Percentiles rank a stretch among this genome's conserved stretches.
Conservation (phyloP, 2,888 invertebrate species). For the Chymomyza procnemis region DNA sequence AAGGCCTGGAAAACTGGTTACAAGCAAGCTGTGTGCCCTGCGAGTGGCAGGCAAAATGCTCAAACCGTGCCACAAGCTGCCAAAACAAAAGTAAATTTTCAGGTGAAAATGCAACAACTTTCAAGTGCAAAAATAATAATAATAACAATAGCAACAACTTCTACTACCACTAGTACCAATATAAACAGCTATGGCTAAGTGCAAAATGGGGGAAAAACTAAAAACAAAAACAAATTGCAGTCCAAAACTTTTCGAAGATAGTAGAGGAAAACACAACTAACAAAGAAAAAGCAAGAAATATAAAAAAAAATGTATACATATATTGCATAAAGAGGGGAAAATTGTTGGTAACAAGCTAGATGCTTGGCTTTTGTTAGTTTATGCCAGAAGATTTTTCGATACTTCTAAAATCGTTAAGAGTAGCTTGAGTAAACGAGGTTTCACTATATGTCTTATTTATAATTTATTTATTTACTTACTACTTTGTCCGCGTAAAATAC, state of each 20-base stretch:
- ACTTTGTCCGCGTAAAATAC: too few species aligned
- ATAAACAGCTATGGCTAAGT: neutral
- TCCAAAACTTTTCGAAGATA: neutral
- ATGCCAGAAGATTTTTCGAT: too few species aligned
- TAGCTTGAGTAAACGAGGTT: too few species aligned
- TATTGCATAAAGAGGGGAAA: neutral
- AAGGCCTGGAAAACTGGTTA: neutral
- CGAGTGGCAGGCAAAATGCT: neutral
- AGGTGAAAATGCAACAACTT: conserved; percentile 30
- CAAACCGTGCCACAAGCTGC: neutral
- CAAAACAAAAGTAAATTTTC: neutral
- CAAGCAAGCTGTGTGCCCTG: neutral
- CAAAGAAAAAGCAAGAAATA: conserved; percentile 9
- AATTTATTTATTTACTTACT: too few species aligned
- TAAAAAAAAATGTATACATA: neutral
- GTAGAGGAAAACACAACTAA: conserved; percentile 6
- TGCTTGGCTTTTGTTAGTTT: neutral
- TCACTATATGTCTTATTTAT: too few species aligned
- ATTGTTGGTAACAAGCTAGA: neutral
- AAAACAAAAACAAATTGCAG: conserved; percentile 13
- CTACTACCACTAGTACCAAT: too few species aligned
- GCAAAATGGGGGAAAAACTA: neutral
- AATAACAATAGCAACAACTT: conserved; percentile 5
- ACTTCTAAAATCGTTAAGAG: too few species aligned
- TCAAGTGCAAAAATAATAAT: conserved; percentile 15